phyloP scores from a whole-genome alignment of 2,113 vertebrate species.

The Isichthys henryi region DNA sequence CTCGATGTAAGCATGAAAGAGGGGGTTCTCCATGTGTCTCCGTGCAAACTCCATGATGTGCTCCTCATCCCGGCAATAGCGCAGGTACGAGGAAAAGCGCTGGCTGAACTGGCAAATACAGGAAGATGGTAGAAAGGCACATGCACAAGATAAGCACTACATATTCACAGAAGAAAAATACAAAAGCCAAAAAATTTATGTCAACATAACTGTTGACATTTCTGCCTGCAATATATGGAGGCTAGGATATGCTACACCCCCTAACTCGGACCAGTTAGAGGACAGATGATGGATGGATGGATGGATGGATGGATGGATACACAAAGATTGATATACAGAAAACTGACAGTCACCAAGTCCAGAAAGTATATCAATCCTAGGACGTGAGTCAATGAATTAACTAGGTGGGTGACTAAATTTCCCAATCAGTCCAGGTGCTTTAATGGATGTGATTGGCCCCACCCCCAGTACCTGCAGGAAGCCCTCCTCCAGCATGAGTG shows the following conservation, averaged over 20 bases:
- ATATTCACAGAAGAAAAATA: background rate
- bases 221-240: too few relatives aligned
- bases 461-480: constrained; percentile 59
- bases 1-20: constrained; percentile 59
- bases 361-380: background rate
- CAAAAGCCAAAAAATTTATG: background rate
- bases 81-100: constrained; percentile 59
- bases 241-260: background rate
- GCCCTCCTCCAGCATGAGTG: constrained; percentile 57
- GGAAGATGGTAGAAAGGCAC: background rate
- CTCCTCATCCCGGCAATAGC: constrained; percentile 67
- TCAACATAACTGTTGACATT: background rate
- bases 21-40: constrained; percentile 58
- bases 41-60: constrained; percentile 60
- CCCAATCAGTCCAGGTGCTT: background rate
- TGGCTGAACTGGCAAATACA: constrained; percentile 53
- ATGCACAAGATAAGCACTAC: background rate
- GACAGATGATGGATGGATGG: background rate
- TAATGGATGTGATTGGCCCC: background rate
- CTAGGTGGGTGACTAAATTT: background rate
- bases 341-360: background rate
- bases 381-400: background rate
- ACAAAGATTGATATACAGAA: background rate
- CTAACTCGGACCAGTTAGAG: background rate
- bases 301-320: background rate